A percentile compares a stretch with the other conserved stretches of the same genome.
Evolutionary conservation across 2,113 vertebrate species (phyloP).

Genomic region (Enhydra lutris): DNA sequence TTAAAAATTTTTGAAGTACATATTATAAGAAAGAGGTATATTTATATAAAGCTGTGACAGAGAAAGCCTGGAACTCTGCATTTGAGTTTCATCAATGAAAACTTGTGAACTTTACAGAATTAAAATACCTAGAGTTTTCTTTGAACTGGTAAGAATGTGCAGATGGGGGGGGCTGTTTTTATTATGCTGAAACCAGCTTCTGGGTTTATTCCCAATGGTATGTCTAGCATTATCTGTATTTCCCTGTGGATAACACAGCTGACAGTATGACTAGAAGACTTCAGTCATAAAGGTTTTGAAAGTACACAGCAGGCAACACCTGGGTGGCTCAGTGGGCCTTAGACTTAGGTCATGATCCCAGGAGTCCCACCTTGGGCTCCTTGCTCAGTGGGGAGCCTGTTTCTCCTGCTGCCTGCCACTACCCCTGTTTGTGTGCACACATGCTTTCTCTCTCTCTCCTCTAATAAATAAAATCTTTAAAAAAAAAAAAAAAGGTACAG

Average conservation of each 20-base stretch:
- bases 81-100: constrained; percentile 22
- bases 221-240: neutral
- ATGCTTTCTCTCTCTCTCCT: neutral
- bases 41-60: neutral
- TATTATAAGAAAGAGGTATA: neutral
- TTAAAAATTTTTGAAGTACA: neutral
- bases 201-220: constrained; percentile 10
- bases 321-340: neutral
- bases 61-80: neutral
- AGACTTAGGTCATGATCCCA: neutral
- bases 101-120: neutral
- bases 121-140: neutral
- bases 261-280: neutral
- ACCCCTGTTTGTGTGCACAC: neutral
- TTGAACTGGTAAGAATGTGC: constrained; percentile 1
- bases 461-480: neutral
- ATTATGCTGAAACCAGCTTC: neutral
- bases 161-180: neutral
- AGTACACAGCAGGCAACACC: neutral
- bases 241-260: neutral
- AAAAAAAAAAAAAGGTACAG: neutral
- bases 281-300: neutral
- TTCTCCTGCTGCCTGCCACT: neutral
- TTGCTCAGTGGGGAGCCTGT: neutral
- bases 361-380: neutral